These are phyloP conservation scores for Chloroceryle aenea DNA, from an alignment of 2,113 vertebrate species.

Conservation along the genomic window DNA sequence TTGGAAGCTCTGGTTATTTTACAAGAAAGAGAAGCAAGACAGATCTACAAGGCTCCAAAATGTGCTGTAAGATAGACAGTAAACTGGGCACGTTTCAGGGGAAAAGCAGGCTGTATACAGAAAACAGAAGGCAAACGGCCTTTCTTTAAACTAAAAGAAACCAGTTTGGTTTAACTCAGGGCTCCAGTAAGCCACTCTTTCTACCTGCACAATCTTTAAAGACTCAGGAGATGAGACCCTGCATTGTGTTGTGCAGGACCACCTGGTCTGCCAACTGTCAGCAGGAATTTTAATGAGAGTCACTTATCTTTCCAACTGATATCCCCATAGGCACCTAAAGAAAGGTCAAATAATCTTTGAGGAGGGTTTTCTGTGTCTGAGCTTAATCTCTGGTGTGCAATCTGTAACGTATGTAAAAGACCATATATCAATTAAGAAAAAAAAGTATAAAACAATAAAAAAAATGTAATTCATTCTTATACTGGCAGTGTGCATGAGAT, in stretches of 20 bases:
- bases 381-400: neutral
- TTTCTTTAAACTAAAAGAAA: neutral
- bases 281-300: neutral
- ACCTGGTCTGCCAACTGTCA: constrained; percentile 1
- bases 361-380: neutral
- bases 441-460: neutral
- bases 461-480: neutral
- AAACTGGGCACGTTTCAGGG: neutral
- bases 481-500: neutral
- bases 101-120: neutral
- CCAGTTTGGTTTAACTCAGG: neutral
- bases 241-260: neutral
- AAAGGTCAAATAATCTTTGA: constrained; percentile 7
- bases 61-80: neutral
- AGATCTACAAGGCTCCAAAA: neutral
- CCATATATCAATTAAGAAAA: neutral
- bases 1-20: neutral
- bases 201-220: neutral
- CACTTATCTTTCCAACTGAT: neutral
- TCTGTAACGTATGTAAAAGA: neutral
- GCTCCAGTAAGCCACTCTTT: neutral
- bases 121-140: neutral
- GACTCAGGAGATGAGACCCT: neutral
- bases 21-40: neutral
- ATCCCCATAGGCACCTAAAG: neutral